A percentile compares a stretch with the other conserved stretches of the same genome.
phyloP scores from a whole-genome alignment of 2,888 invertebrate genomes.

The Miltochrista miniata region DNA sequence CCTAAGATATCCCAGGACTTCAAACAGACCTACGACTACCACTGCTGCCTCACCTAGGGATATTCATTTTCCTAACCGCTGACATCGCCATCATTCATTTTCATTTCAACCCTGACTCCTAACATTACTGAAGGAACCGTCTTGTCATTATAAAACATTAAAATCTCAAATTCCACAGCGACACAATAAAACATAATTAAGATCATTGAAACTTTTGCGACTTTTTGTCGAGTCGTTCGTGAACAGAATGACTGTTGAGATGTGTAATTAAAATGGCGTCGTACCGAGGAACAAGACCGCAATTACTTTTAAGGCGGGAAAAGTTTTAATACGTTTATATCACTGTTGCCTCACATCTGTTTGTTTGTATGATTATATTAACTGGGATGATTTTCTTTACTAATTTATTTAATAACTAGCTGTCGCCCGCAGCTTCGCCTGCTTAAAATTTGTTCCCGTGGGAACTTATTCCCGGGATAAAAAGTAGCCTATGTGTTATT shows the following conservation, averaged over 20 bases:
- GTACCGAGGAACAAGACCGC: slow-evolving; percentile 44
- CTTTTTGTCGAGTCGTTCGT: slow-evolving; percentile 33
- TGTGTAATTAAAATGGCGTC: slow-evolving; percentile 48
- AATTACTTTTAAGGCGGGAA: slow-evolving; percentile 50
- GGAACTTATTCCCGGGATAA: too few relatives aligned
- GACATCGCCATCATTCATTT: background rate
- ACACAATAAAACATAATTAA: slow-evolving; percentile 38
- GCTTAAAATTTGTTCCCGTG: too few relatives aligned
- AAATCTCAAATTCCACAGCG: slow-evolving; percentile 1
- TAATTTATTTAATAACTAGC: too few relatives aligned
- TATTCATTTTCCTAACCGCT: too few relatives aligned
- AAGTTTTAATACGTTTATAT: slow-evolving; percentile 63
- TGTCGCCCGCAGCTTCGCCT: too few relatives aligned
- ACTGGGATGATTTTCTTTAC: slow-evolving; percentile 36
- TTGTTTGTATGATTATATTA: slow-evolving; percentile 44
- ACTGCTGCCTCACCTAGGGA: too few relatives aligned
- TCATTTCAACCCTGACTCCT: background rate
- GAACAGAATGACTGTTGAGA: slow-evolving; percentile 30
- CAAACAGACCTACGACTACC: too few relatives aligned
- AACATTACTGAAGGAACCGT: background rate
- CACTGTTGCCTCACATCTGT: slow-evolving; percentile 37
- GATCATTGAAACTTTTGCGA: slow-evolving; percentile 31
- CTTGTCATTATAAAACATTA: slow-evolving; percentile 1
- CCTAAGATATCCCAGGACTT: too few relatives aligned
- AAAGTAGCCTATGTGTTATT: too few relatives aligned